phyloP scores from a whole-genome alignment of 2,888 invertebrate genomes.

The Parnassius apollo region DNA sequence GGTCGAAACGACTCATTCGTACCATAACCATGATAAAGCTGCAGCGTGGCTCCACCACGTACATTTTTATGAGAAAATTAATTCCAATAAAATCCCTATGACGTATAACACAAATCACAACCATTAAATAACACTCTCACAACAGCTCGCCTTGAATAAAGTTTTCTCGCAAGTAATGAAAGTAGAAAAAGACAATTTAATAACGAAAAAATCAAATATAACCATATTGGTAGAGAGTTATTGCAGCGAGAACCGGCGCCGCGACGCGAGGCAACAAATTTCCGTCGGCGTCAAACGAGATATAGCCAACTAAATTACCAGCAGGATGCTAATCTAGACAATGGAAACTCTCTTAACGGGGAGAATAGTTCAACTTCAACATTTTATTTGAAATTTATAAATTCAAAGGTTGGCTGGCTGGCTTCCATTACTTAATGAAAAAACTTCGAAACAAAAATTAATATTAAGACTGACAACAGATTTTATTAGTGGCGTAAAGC shows the following conservation, averaged over 20 bases:
- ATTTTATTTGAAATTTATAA: neutral
- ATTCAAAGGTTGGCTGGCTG: neutral
- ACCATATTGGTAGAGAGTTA: constrained; percentile 3
- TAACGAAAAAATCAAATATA: constrained; percentile 7
- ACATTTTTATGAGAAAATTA: too few relatives aligned
- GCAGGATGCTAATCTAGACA: constrained; percentile 61
- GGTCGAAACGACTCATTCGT: too few relatives aligned
- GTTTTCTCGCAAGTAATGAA: neutral
- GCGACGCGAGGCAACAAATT: constrained; percentile 47
- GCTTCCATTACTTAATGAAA: constrained; percentile 9
- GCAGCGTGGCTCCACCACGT: too few relatives aligned
- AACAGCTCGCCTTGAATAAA: neutral
- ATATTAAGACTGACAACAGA: too few relatives aligned
- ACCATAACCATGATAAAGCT: too few relatives aligned
- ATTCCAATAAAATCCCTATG: too few relatives aligned
- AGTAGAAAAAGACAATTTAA: constrained; percentile 12
- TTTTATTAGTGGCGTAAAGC: too few relatives aligned
- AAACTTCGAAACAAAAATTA: neutral
- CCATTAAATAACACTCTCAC: neutral
- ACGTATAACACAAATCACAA: neutral
- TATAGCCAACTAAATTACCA: constrained; percentile 42
- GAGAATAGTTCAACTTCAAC: constrained; percentile 33
- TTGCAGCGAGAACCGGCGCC: constrained; percentile 40
- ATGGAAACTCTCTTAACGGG: constrained; percentile 51
- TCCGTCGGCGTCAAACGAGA: constrained; percentile 47